Evolutionary conservation across 2,888 invertebrate species (phyloP), one percentile per base, ranked within the genome.

Genomic region (Celastrina argiolus): DNA sequence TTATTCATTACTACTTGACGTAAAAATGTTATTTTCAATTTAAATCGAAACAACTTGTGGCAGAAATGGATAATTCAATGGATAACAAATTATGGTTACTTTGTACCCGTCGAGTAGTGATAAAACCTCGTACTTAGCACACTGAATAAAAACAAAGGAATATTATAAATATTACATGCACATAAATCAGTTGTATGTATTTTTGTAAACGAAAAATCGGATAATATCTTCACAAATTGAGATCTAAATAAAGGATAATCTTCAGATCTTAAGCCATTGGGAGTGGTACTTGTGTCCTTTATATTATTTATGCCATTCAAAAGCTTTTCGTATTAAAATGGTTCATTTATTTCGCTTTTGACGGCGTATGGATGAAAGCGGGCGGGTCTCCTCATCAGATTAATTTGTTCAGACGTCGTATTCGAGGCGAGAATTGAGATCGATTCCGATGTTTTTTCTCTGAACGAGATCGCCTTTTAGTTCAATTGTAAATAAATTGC

Each of bases 341-440:
- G 51, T 26, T 51, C 51, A 26, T 51, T 51, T 51, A 51, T 51
- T 51, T 51, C 22, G 51, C 51, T 22, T 51, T 51, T 51, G 51
- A 51, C 51, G 26, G 22, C 51, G 51, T 51, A 51, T 51, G 51
- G 51, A 51, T 26, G 51, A 51, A 51, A 26, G 45, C 45, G 45
- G 45, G 45, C 10, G 45, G 18, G 51, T 22, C 51, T 51, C 51
- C 51, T 51, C 51, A 51, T 51, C 51, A 26, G 51, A 51, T 51
- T 51, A 51, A 51, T 51, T 51, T 51, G 51, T 51, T 26, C 51
- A 12, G 12, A 36, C 36, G 51, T 12, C 22, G 51, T 18, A 8
- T 45, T 22, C 18, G 22, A 26, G 51, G 51, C 51, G 51, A 51
- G 51, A 22, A 45, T 45, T 45, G 45, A 45, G 45, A 51, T 22